A percentile compares a stretch with the other conserved stretches of the same genome.
Evolutionary conservation across 2,888 invertebrate species (phyloP).

Genomic region (Scaptomyza tumidula): DNA sequence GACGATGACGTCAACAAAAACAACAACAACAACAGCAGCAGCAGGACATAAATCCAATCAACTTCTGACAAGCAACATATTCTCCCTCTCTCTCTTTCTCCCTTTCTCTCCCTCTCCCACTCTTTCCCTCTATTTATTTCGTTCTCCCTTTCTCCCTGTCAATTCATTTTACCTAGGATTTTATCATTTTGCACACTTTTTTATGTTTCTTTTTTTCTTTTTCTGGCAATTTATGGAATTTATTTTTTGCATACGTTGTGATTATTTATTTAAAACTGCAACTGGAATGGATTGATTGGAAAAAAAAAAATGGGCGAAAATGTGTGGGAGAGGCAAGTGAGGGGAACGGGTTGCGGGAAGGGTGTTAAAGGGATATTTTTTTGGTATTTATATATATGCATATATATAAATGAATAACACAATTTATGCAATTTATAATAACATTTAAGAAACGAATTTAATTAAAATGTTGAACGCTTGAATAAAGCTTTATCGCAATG

Average conservation of each 20-base stretch:
- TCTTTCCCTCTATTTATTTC: not conserved
- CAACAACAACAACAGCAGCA: not conserved
- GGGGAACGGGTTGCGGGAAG: not conserved
- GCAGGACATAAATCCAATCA: slow-evolving; percentile 19
- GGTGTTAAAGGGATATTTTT: no score
- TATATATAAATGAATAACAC: slow-evolving; percentile 67
- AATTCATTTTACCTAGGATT: not conserved
- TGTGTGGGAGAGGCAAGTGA: not conserved
- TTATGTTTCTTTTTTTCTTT: not conserved
- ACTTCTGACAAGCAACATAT: slow-evolving; percentile 27
- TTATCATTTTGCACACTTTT: slow-evolving; percentile 3
- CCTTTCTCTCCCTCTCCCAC: not conserved
- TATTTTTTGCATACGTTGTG: slow-evolving; percentile 76
- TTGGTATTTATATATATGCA: no score
- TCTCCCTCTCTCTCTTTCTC: not conserved
- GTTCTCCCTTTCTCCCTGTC: not conserved
- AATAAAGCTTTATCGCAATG: slow-evolving; percentile 78
- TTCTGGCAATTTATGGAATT: slow-evolving; percentile 71
- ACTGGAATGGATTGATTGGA: slow-evolving; percentile 5
- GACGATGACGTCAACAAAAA: slow-evolving; percentile 59
- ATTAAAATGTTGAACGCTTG: slow-evolving; percentile 81
- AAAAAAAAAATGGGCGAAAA: not conserved
- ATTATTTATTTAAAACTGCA: slow-evolving; percentile 69
- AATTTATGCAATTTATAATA: slow-evolving; percentile 80
- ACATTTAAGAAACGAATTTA: slow-evolving; percentile 80